phyloP scores from a whole-genome alignment of 2,888 invertebrate species.

The Bellardia bayeri region DNA sequence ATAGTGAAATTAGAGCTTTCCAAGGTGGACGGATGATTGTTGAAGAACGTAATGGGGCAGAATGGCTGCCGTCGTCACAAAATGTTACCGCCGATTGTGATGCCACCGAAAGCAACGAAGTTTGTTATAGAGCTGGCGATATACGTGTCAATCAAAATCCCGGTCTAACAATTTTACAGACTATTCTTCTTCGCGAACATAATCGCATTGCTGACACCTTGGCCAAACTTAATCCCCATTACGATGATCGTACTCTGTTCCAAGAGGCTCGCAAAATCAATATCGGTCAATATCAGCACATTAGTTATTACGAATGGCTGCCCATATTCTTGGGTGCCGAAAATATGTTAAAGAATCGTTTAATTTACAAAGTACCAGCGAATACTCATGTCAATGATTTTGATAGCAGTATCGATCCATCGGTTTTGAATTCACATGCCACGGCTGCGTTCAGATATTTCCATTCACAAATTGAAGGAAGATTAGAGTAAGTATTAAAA shows the following conservation, averaged over 20 bases:
- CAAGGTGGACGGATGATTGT: conserved; percentile 88
- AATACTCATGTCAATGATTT: conserved; percentile 85
- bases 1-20: conserved; percentile 88
- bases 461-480: conserved; percentile 86
- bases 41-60: conserved; percentile 87
- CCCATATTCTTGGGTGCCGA: conserved; percentile 84
- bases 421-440: conserved; percentile 87
- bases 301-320: conserved; percentile 86
- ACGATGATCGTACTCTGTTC: conserved; percentile 85
- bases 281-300: conserved; percentile 85
- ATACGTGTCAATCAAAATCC: conserved; percentile 85
- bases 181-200: conserved; percentile 85
- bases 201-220: conserved; percentile 84
- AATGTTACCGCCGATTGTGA: conserved; percentile 90
- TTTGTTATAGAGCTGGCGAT: conserved; percentile 90
- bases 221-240: conserved; percentile 85
- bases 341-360: conserved; percentile 84
- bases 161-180: conserved; percentile 84
- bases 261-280: conserved; percentile 85
- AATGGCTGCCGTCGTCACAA: conserved; percentile 89
- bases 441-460: conserved; percentile 88
- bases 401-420: conserved; percentile 85
- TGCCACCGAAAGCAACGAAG: conserved; percentile 87
- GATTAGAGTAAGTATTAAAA: conserved; percentile 84
- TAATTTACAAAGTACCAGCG: conserved; percentile 81